A percentile compares a stretch with the other conserved stretches of the same genome.
Evolutionary conservation across 1,140 invertebrate genomes (phyloP).

Genomic region (Campoletis sonorensis): DNA sequence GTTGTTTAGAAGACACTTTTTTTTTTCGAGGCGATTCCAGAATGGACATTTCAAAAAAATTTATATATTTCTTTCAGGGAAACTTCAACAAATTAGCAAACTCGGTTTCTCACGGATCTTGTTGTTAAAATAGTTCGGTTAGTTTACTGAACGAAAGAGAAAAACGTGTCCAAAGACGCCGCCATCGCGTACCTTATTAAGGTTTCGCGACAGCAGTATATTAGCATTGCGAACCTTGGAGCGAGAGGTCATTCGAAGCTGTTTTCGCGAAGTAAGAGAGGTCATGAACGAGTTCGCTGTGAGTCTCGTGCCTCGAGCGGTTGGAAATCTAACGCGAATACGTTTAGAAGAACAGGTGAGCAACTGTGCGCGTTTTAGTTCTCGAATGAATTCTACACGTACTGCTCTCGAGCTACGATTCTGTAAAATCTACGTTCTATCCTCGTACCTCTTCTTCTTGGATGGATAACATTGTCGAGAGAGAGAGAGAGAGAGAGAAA

Average conservation of each 20-base stretch:
- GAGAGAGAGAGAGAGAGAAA: background rate
- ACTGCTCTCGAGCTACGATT: background rate
- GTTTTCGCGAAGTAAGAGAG: background rate
- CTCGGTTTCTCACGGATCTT: background rate
- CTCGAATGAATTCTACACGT: conserved; percentile 35
- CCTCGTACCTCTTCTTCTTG: background rate
- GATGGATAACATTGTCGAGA: background rate
- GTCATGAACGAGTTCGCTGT: conserved; percentile 20
- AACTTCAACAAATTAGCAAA: no score
- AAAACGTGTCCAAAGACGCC: conserved; percentile 15
- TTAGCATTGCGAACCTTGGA: conserved; percentile 3
- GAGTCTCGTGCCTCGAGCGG: background rate
- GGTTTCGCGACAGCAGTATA: background rate
- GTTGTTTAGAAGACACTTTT: background rate
- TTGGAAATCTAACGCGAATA: conserved; percentile 40
- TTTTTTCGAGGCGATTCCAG: background rate
- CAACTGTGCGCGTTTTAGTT: conserved; percentile 19
- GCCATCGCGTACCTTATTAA: background rate
- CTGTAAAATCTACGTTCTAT: conserved; percentile 11
- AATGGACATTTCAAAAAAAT: no score
- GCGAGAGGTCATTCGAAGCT: conserved; percentile 22
- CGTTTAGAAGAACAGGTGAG: conserved; percentile 12
- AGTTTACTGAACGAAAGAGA: background rate
- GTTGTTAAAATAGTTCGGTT: background rate
- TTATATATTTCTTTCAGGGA: background rate